phyloP scores from a whole-genome alignment of 2,888 invertebrate species.

The Nephrotoma flavescens region DNA sequence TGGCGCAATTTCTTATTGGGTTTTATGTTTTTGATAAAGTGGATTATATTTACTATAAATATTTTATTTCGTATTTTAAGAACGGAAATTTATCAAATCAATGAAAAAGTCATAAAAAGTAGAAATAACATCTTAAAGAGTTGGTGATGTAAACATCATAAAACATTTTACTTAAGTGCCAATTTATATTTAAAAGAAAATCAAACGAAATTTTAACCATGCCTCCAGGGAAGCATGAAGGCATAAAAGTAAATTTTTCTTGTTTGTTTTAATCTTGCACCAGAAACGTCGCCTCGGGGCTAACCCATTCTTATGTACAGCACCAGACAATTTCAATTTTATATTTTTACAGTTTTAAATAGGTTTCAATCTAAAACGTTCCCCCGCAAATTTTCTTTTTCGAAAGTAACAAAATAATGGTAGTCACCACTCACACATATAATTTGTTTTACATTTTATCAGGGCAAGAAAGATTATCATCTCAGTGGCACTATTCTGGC shows the following conservation, averaged over 20 bases:
- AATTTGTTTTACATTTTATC: no score
- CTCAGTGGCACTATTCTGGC: no score
- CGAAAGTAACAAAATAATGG: no score
- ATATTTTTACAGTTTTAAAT: no score
- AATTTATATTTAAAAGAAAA: not conserved
- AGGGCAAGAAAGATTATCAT: no score
- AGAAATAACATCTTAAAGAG: not conserved
- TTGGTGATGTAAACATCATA: not conserved
- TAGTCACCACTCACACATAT: no score
- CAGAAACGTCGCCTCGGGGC: not conserved
- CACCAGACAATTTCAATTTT: no score
- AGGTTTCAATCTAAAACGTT: no score
- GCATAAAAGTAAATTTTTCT: not conserved
- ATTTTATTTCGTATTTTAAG: not conserved
- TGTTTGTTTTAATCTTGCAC: not conserved
- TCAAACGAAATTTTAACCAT: not conserved
- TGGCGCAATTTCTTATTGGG: not conserved
- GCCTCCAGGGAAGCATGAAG: not conserved
- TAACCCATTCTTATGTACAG: not conserved
- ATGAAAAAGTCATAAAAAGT: not conserved
- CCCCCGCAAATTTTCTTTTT: no score
- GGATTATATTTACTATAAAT: not conserved
- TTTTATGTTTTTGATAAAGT: not conserved
- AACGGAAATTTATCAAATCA: not conserved
- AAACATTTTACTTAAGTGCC: not conserved